Percentiles rank a stretch among this genome's conserved stretches.
These are phyloP conservation scores for Motacilla tschutschensis DNA, from an alignment of 2,113 vertebrate species.

Conservation along the genomic window DNA sequence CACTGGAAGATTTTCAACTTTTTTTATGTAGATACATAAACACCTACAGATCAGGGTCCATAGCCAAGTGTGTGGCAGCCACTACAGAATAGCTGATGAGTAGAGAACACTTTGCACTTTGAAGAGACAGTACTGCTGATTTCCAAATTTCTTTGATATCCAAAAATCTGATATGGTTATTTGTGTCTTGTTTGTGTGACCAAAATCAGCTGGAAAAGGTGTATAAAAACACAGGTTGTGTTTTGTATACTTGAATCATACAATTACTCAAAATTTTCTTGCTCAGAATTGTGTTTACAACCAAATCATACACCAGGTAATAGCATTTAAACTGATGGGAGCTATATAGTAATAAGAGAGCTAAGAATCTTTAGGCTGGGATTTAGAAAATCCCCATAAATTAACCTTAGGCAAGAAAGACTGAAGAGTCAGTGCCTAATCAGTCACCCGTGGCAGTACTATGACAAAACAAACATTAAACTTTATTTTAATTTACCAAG, in stretches of 20 bases:
- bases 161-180: background rate
- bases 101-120: background rate
- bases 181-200: background rate
- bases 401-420: background rate
- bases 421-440: background rate
- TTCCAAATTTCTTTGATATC: background rate
- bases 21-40: background rate
- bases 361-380: background rate
- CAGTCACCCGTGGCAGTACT: background rate
- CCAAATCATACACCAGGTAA: background rate
- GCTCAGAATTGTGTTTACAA: background rate
- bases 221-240: background rate
- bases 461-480: background rate
- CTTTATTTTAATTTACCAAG: background rate
- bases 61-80: background rate
- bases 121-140: background rate
- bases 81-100: background rate
- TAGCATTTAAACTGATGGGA: background rate
- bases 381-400: background rate
- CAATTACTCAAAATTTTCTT: background rate
- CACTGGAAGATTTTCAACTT: background rate
- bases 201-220: background rate
- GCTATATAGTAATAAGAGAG: accelerated
- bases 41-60: background rate
- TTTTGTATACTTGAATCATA: background rate